Evolutionary conservation across 2,797 vertebrate genomes (phyloP).

Genomic region (Schizothorax lantsangensis): DNA sequence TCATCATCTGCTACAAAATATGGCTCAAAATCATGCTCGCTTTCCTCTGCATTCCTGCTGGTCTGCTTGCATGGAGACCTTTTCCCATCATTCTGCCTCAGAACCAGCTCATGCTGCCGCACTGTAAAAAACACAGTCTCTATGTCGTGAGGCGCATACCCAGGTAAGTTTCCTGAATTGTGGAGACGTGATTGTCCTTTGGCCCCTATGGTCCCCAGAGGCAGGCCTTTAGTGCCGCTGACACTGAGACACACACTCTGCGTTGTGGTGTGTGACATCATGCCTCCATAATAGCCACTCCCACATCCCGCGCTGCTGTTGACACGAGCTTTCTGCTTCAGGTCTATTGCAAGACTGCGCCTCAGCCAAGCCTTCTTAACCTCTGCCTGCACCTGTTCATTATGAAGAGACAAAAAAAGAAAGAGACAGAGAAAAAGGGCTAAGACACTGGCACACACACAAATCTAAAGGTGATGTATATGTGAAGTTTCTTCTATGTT

Average conservation of each 20-base stretch:
- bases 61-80: conserved; percentile 51
- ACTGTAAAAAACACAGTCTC: conserved; percentile 53
- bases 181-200: conserved; percentile 60
- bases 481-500: not conserved
- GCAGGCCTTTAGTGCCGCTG: conserved; percentile 68
- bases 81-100: conserved; percentile 29
- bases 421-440: not conserved
- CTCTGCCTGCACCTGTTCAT: conserved; percentile 82
- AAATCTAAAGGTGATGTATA: not conserved
- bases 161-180: conserved; percentile 63
- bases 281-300: conserved; percentile 84
- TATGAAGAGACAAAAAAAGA: not conserved
- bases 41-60: conserved; percentile 25
- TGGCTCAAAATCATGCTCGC: conserved; percentile 44
- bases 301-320: conserved; percentile 80
- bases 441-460: not conserved
- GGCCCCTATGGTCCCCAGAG: conserved; percentile 58
- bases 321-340: conserved; percentile 82
- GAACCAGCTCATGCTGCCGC: conserved; percentile 55
- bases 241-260: conserved; percentile 80
- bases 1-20: conserved; percentile 56
- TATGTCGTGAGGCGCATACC: conserved; percentile 59
- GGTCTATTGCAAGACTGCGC: conserved; percentile 77
- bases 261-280: conserved; percentile 82
- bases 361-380: conserved; percentile 84